Base-by-base conservation (phyloP, 2,888 invertebrate genomes). In the Lepidochrysops patricia region DNA sequence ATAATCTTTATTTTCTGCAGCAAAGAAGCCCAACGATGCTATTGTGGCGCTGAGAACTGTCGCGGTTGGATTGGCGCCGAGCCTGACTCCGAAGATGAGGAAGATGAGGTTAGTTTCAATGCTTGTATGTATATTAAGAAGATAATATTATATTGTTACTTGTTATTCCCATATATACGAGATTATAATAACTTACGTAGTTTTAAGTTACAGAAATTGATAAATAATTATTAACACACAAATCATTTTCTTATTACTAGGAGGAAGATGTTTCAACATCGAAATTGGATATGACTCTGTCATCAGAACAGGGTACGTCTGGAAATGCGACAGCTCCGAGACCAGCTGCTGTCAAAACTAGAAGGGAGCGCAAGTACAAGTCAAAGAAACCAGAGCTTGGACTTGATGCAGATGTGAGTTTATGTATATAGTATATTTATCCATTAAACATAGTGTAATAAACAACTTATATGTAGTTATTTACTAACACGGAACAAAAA, bases 1-100 rank as follows among this genome's bases (percentile, higher is more conserved):
- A n/a, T n/a, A n/a, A n/a, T n/a, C n/a, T n/a, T n/a, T n/a, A n/a
- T n/a, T 60, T 61, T 61, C 61, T 84, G 64, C 82, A 97, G 98
- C 4, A 96, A 97, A 84, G 96, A 97, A 77, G 98, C 98, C 0
- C 99, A 99, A 85, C 94, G 94, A 64, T 99, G 99, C 85, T 98
- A 92, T 80, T 99, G 99, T 81, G 97, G 96, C 68, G 92, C 98
- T 0, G 75, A 91, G 7, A 94, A 93, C 70, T 99, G 99, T 77
- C 93, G 97, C 25, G 99, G 99, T 0, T 98, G 96, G 95, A 96
- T 99, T 64, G 99, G 99, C 0, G 95, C 95, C 60, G 94, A 96
- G 70, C 96, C 96, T 0, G 94, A 95, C 68, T 80, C 82, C 0
- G 82, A 88, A 59, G 86, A 90, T 67, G 84, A 89, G 63, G 78